Evolutionary conservation across 2,888 invertebrate species (phyloP), one percentile per base, ranked within the genome.

Genomic region (Cosmia trapezina): DNA sequence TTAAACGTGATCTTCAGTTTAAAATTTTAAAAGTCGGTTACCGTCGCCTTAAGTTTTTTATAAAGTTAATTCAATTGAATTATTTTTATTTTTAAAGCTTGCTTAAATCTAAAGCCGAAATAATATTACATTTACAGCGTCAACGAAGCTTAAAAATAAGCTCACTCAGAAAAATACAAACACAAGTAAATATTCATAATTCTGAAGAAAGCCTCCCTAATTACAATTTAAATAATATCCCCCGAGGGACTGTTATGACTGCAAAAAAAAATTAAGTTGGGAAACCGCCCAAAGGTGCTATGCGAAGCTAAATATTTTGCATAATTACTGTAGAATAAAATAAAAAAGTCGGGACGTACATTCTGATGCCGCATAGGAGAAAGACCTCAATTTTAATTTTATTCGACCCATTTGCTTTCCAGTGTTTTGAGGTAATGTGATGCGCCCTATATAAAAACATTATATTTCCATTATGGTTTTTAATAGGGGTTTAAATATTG

Each of bases 251-350:
- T 53, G 66, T 70, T 78, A 70, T 65, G 62, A 49, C 19, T 71
- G 78, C 61, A 70, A 67, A 78, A 82, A 83, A 76, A 83, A 81
- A 62, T 70, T 69, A 76, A 73, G 76, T 72, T 72, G 61, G 70
- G 47, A 51, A 75, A 51, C 78, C 67, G 54, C 69, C 75, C 62
- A 53, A 54, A 76, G 59, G 82, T 72, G 60, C 59, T 71, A 60
- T 37, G 53, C 63, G 61, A 47, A 75, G 73, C 53, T 66, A 45
- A 59, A 71, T 63, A 67, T 73, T 76, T 79, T 73, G 64, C 82
- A 65, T 81, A 84, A 83, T 81, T 81, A 70, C 79, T 56, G 49
- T 43, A 19, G 19, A 82, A 70, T 70, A 70, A 81, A 81, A 83
- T 70, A 72, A 83, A 75, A 81, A 84, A 65, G 41, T 61, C 33